phyloP scores from a whole-genome alignment of 2,888 invertebrate species.

The Eretmocerus hayati region DNA sequence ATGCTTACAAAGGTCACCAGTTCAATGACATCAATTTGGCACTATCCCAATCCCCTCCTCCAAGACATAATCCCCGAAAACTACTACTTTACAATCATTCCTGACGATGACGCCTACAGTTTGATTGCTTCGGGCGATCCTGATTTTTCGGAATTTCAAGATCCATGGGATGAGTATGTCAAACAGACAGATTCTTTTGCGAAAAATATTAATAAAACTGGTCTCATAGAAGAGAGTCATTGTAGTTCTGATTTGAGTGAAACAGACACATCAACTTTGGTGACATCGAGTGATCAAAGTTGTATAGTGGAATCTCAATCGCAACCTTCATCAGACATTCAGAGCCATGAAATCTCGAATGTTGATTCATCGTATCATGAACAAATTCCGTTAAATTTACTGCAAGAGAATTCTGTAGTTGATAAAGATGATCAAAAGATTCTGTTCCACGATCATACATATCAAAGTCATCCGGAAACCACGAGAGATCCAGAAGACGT shows the following conservation, averaged over 20 bases:
- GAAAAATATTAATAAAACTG: not conserved
- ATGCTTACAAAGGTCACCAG: constrained; percentile 45
- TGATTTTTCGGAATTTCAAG: constrained; percentile 49
- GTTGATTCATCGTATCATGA: too few species aligned
- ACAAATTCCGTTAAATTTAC: too few species aligned
- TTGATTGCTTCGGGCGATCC: constrained; percentile 18
- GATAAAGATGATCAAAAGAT: too few species aligned
- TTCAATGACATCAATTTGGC: constrained; percentile 43
- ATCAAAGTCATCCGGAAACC: too few species aligned
- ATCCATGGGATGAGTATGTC: constrained; percentile 72
- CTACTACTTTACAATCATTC: too few species aligned
- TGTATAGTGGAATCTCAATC: not conserved
- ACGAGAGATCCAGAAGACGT: too few species aligned
- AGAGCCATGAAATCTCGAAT: too few species aligned
- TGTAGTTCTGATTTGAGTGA: not conserved
- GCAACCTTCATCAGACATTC: not conserved
- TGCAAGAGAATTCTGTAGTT: too few species aligned
- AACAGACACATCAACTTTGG: too few species aligned
- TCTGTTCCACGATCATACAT: too few species aligned
- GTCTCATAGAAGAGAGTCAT: constrained; percentile 3
- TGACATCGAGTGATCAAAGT: not conserved
- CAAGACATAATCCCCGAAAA: too few species aligned
- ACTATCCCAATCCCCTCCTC: constrained; percentile 30
- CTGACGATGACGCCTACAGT: constrained; percentile 24
- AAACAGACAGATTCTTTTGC: not conserved